Evolutionary conservation across 2,113 vertebrate genomes (phyloP).

Genomic region (Tragelaphus imberbis): DNA sequence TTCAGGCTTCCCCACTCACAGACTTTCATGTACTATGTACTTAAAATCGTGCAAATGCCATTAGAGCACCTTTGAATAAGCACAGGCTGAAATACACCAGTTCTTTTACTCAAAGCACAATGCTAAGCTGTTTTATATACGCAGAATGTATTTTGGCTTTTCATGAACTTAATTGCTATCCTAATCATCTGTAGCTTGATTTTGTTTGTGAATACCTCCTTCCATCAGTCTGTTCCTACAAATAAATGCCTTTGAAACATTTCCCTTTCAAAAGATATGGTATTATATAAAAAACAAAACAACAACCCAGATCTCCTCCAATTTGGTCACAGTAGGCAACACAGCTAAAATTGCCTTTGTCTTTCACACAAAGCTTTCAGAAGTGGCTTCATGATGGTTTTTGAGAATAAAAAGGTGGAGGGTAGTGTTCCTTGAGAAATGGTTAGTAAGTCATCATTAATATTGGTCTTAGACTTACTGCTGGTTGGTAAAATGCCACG

Average conservation of each 20-base stretch:
- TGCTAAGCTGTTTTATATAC: not conserved
- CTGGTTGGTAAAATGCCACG: not conserved
- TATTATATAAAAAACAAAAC: not conserved
- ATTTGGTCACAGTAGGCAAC: slow-evolving; percentile 17
- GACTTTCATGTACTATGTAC: not conserved
- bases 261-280: slow-evolving; percentile 12
- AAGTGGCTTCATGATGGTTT: not conserved
- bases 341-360: not conserved
- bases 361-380: slow-evolving; percentile 43
- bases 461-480: not conserved
- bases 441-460: not conserved
- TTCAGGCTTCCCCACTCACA: not conserved
- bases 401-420: not conserved
- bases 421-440: not conserved
- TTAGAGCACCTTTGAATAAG: not conserved
- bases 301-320: not conserved
- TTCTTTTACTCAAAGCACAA: not conserved
- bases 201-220: slow-evolving; percentile 39
- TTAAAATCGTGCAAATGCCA: not conserved
- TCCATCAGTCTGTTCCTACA: slow-evolving; percentile 1
- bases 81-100: not conserved
- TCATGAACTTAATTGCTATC: slow-evolving; percentile 36
- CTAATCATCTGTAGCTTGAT: slow-evolving; percentile 43
- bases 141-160: slow-evolving; percentile 23
- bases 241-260: not conserved